Conservation (phyloP, 2,797 vertebrate genomes). For the Hoplostethus mediterraneus region DNA sequence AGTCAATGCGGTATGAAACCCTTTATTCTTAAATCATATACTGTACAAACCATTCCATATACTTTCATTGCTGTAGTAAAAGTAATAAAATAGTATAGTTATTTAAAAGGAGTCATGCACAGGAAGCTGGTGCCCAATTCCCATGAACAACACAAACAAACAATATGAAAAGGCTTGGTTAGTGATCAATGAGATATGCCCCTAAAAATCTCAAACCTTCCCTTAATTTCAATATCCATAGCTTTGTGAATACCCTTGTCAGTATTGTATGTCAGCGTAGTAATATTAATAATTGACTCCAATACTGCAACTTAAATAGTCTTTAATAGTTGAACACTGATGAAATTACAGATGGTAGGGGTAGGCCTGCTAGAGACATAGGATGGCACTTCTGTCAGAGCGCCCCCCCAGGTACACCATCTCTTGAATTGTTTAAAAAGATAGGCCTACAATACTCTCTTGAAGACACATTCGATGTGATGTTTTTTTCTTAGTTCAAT, state of each 20-base stretch:
- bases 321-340: constrained; percentile 65
- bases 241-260: constrained; percentile 28
- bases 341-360: constrained; percentile 29
- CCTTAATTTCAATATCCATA: constrained; percentile 43
- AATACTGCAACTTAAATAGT: constrained; percentile 44
- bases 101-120: not conserved
- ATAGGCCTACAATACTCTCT: not conserved
- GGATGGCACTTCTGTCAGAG: constrained; percentile 8
- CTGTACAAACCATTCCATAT: not conserved
- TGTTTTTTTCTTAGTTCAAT: constrained; percentile 48
- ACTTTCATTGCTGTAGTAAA: constrained; percentile 24
- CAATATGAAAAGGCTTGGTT: not conserved
- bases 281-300: constrained; percentile 48
- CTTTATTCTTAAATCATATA: too few relatives aligned
- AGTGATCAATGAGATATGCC: too few relatives aligned
- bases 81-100: not conserved
- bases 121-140: not conserved
- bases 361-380: constrained; percentile 12
- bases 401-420: not conserved
- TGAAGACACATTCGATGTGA: not conserved
- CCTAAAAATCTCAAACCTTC: constrained; percentile 40
- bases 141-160: too few relatives aligned
- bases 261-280: constrained; percentile 44
- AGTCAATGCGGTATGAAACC: not conserved
- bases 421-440: not conserved